phyloP scores from a whole-genome alignment of 2,888 invertebrate genomes.

The Unio delphinus region DNA sequence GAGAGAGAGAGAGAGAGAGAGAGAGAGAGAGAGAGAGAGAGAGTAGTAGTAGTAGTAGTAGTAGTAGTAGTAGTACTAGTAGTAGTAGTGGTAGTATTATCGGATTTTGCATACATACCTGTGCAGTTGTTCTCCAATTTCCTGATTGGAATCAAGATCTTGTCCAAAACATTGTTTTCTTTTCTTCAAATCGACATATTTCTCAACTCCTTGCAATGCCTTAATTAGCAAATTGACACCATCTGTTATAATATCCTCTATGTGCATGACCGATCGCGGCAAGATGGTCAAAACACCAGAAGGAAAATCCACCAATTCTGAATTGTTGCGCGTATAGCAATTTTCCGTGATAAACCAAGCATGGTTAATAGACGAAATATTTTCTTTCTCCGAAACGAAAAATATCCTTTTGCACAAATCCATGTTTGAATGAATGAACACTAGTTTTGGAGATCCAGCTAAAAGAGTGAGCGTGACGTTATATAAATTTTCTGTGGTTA shows the following conservation, averaged over 20 bases:
- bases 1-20: no score
- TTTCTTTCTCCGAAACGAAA: constrained; percentile 27
- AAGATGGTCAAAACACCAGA: constrained; percentile 55
- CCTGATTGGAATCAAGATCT: no score
- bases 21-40: no score
- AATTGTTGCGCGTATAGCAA: constrained; percentile 51
- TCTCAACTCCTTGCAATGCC: constrained; percentile 12
- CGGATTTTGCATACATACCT: no score
- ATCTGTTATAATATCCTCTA: constrained; percentile 55
- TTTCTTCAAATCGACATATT: no score
- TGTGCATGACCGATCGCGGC: constrained; percentile 45
- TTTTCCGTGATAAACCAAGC: constrained; percentile 68
- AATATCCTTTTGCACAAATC: constrained; percentile 55
- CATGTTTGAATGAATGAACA: constrained; percentile 59
- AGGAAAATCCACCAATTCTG: constrained; percentile 48
- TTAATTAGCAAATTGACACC: constrained; percentile 41
- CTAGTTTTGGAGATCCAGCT: constrained; percentile 49
- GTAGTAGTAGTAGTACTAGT: no score
- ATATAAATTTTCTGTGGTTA: constrained; percentile 29
- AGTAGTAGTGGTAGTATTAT: no score
- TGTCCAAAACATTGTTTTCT: no score
- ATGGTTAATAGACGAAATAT: constrained; percentile 38
- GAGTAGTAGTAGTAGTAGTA: no score
- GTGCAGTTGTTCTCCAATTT: no score
- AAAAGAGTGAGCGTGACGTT: constrained; percentile 26